Percentiles rank a stretch among this genome's conserved stretches.
phyloP scores from a whole-genome alignment of 2,113 vertebrate species.

The Labeo catla region DNA sequence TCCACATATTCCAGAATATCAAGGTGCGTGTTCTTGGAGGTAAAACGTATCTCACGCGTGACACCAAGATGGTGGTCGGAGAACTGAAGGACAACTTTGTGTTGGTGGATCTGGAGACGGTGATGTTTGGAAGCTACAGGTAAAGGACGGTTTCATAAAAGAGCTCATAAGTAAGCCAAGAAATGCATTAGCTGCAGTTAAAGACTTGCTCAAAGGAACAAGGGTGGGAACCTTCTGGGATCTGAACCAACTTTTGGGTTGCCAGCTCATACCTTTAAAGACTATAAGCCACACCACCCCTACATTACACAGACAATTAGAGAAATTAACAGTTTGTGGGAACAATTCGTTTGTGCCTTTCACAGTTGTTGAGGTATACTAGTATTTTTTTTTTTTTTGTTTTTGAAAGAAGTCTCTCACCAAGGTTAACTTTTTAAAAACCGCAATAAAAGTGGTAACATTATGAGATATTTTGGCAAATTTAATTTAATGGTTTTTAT shows the following conservation, averaged over 20 bases:
- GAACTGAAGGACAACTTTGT: slow-evolving; percentile 83
- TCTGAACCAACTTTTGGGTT: slow-evolving; percentile 8
- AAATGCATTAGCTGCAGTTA: not conserved
- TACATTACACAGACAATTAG: slow-evolving; percentile 1
- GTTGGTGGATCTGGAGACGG: slow-evolving; percentile 81
- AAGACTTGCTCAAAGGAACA: not conserved
- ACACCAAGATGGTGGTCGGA: slow-evolving; percentile 79
- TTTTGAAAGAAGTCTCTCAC: not conserved
- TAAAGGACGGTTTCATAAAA: slow-evolving; percentile 49
- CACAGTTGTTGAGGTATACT: not conserved
- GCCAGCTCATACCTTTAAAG: not conserved
- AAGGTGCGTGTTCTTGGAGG: slow-evolving; percentile 77
- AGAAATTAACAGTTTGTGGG: not conserved
- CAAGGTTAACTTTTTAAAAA: too few species aligned
- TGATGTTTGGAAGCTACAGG: slow-evolving; percentile 89
- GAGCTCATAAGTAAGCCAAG: not conserved
- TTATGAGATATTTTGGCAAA: too few species aligned
- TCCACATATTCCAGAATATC: slow-evolving; percentile 76
- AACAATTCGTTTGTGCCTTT: not conserved
- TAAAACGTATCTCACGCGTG: slow-evolving; percentile 79
- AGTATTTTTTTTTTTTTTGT: not conserved
- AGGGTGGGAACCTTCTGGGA: not conserved
- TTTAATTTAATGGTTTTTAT: not conserved
- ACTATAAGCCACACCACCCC: slow-evolving; percentile 3
- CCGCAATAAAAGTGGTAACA: too few species aligned